Evolutionary conservation across 2,113 vertebrate genomes (phyloP), one percentile per base, ranked within the genome.

Genomic region (Telmatochromis sp.): DNA sequence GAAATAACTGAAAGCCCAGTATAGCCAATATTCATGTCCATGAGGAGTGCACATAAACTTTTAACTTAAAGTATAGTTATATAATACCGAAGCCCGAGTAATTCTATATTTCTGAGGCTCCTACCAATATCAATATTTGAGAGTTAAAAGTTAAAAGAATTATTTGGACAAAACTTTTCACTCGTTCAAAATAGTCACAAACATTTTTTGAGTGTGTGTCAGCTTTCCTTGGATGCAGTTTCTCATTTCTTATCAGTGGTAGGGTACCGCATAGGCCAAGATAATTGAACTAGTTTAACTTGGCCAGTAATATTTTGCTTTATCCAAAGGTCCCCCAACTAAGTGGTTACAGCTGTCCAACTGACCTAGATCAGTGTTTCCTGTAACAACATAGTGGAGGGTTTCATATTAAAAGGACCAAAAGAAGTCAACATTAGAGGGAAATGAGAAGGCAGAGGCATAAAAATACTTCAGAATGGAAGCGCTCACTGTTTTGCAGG

Each of bases 291-390:
- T 1, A 75, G 71, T 50, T 75, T 75, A 75, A 50, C 71, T 50
- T 75, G 71, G 71, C 42, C 42, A 28, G 40, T 75, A 10, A 47
- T 73, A 73, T 26, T 73, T 47, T 73, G 14, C 21, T 47, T 47
- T 19, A 19, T 75, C 6, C 71, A 28, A 11, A 75, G 23, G 6
- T 75, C 40, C 3, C 14, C 40, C 40, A 73, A 45, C 68, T 45
- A 73, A 45, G 13, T 73, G 2, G 37, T 73, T 42, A 75, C 71
- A 75, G 71, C 71, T 75, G 42, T 31, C 23, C 23, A 73, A 15
- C 68, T 73, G 68, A 73, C 37, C 37, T 15, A 31, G 26, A 50
- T 50, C 71, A 78, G 71, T 75, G 71, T 47, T 75, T 75, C 14
- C 40, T 73, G 40, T 47, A 73, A 47, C 68, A 73, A 26, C 40